Evolutionary conservation across 2,113 vertebrate species (phyloP).

Genomic region (Tursiops truncatus): DNA sequence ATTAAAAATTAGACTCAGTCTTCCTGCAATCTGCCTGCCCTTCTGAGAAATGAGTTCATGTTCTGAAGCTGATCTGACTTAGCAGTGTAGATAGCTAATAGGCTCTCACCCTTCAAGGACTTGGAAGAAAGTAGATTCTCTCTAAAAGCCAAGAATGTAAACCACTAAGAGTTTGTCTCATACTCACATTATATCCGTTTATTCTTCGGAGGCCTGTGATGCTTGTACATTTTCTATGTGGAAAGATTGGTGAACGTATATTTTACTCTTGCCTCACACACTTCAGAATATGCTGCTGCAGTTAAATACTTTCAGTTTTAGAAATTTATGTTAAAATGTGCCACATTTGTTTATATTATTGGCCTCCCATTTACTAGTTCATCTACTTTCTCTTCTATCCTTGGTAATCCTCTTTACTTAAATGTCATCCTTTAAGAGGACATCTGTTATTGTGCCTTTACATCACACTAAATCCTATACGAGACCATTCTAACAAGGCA

Average conservation of each 20-base stretch:
- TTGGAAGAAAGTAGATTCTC: background rate
- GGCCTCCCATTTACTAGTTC: background rate
- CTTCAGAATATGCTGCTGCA: background rate
- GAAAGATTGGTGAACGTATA: background rate
- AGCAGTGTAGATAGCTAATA: background rate
- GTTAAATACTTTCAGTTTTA: conserved; percentile 36
- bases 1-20: background rate
- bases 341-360: background rate
- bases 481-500: background rate
- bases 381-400: background rate
- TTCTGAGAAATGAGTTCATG: conserved; percentile 24
- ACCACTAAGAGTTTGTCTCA: background rate
- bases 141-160: background rate
- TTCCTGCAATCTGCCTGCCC: background rate
- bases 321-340: conserved; percentile 1
- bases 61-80: background rate
- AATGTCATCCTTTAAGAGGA: conserved; percentile 15
- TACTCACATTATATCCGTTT: background rate
- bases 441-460: background rate
- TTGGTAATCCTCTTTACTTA: conserved; percentile 22
- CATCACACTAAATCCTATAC: background rate
- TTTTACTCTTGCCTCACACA: background rate
- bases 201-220: background rate
- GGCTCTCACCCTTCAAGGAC: background rate
- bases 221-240: background rate